These are phyloP conservation scores for Malurus melanocephalus DNA, from an alignment of 2,113 vertebrate genomes.

Conservation along the genomic window DNA sequence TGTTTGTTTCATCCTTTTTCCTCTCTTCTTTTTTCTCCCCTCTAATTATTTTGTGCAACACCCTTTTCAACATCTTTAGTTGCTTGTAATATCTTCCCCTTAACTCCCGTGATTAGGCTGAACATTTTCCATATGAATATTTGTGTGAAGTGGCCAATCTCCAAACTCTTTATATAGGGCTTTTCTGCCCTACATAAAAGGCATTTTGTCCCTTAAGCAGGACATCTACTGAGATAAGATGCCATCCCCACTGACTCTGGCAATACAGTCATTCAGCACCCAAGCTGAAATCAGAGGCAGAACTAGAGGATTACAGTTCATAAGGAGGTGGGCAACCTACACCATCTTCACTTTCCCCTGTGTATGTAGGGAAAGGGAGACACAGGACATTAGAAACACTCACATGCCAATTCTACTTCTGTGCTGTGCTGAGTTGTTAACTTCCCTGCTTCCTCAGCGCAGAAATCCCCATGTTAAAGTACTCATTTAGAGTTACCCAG, in stretches of 20 bases:
- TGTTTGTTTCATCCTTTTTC: neutral
- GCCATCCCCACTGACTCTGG: neutral
- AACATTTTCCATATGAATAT: neutral
- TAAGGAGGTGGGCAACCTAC: neutral
- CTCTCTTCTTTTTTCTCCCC: neutral
- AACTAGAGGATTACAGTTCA: neutral
- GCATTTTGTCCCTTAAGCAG: neutral
- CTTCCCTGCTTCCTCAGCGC: conserved; percentile 38
- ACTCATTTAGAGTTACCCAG: conserved; percentile 60
- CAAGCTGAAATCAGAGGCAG: neutral
- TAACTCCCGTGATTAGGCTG: neutral
- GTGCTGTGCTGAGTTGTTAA: conserved; percentile 26
- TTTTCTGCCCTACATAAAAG: neutral
- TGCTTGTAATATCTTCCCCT: neutral
- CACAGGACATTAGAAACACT: neutral
- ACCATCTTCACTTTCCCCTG: neutral
- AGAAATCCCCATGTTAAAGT: conserved; percentile 65
- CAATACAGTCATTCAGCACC: neutral
- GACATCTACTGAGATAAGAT: neutral
- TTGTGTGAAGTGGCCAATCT: neutral
- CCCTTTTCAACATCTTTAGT: neutral
- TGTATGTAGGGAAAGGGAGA: neutral
- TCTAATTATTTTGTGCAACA: neutral
- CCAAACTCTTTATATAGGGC: neutral
- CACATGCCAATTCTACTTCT: conserved; percentile 13